Conservation (phyloP, 2,113 vertebrate genomes). For the Sinocyclocheilus grahami region DNA sequence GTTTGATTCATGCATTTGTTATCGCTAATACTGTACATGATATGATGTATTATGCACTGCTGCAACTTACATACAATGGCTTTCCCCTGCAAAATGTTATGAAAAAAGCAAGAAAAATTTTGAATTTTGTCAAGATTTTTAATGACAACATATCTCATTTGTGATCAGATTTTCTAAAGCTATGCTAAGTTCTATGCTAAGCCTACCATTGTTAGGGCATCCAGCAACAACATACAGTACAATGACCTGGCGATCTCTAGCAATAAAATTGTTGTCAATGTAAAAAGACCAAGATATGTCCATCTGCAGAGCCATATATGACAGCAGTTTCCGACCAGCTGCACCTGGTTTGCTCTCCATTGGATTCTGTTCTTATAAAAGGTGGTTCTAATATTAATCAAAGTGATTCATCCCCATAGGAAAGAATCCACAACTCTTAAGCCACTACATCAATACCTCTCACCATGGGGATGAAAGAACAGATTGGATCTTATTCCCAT, state of each 20-base stretch:
- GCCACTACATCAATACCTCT: too few species aligned
- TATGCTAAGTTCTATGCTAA: not conserved
- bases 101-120: too few species aligned
- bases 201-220: not conserved
- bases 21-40: not conserved
- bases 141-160: not conserved
- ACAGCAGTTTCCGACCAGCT: too few species aligned
- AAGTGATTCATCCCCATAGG: too few species aligned
- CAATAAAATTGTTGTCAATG: not conserved
- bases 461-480: too few species aligned
- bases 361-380: too few species aligned
- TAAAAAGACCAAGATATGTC: not conserved
- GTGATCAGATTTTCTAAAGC: not conserved
- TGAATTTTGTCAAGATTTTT: not conserved
- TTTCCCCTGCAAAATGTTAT: not conserved
- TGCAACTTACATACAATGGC: not conserved
- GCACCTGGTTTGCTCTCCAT: too few species aligned
- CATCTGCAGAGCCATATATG: not conserved
- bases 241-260: not conserved
- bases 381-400: too few species aligned
- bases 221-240: not conserved
- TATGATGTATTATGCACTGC: not conserved
- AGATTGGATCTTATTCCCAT: too few species aligned
- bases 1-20: conserved; percentile 1
- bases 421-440: too few species aligned